Evolutionary conservation across 1,140 invertebrate species (phyloP), one percentile per base, ranked within the genome.

Genomic region (Littorina saxatilis): DNA sequence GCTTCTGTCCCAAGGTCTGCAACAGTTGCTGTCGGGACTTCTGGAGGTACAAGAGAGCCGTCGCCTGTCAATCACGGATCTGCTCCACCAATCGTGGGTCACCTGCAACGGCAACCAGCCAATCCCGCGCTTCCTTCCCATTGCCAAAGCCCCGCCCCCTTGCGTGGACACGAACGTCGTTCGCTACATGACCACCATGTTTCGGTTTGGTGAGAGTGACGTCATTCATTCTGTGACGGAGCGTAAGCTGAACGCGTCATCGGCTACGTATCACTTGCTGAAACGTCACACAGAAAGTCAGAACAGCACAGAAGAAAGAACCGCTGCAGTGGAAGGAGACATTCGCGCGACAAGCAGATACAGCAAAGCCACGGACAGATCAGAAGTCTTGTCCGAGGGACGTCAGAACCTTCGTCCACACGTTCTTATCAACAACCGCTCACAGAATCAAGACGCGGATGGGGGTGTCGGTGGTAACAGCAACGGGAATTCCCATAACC

Each of bases 1-100:
- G n/a, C n/a, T n/a, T n/a, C n/a, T n/a, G n/a, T n/a, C n/a, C n/a
- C 3, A 79, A 91, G 90, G 85, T 72, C 88, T 89, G 83, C 83
- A 85, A 78, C 86, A 90, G 76, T 52, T 91, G n/a, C 73, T 91
- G 40, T 70, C 75, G 32, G 73, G 87, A 43, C 85, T 91, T 82
- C 70, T 91, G 73, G 83, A 84, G 20, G 80, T 85, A 13, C 84
- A 88, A 39, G 83, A 86, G 5, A 82, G 81, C 47, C 83, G 85
- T 35, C 78, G 90, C 73, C 88, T 90, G n/a, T 86, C 82, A 35
- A 86, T 90, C 63, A 83, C 85, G n/a, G 88, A 87, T 32, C 47
- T 90, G 9, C 72, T 90, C 40, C 20, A 79, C 68, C 88, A 91
- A 84, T 76, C 83, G 4, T 91, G 88, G 88, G 55, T 90, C 61